Conservation (phyloP, 2,113 vertebrate species). For the Ornithorhynchus anatinus region DNA sequence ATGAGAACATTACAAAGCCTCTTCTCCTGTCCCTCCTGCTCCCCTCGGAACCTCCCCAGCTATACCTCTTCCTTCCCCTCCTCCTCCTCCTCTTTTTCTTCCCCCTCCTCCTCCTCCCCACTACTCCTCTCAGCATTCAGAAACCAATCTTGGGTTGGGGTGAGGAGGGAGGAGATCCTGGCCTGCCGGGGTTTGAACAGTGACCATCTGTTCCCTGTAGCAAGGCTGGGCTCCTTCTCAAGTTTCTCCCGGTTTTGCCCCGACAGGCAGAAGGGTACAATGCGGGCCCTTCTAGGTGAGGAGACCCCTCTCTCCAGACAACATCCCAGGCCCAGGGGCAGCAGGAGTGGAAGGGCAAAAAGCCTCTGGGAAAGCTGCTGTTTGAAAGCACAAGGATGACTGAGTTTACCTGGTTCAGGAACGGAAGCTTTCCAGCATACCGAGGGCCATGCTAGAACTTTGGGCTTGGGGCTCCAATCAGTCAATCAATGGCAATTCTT, state of each 20-base stretch:
- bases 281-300: conserved; percentile 28
- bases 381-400: neutral
- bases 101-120: conserved; percentile 15
- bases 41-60: too few relatives aligned
- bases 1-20: conserved; percentile 59
- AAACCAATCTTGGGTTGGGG: conserved; percentile 3
- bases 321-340: conserved; percentile 20
- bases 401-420: neutral
- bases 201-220: conserved; percentile 74
- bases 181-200: conserved; percentile 65
- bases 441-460: fast-evolving
- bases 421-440: conserved; percentile 14
- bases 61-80: conserved; percentile 37
- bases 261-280: neutral
- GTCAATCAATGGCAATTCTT: too few relatives aligned
- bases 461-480: too few relatives aligned
- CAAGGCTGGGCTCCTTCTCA: conserved; percentile 61
- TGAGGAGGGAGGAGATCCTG: conserved; percentile 62
- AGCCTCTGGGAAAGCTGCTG: neutral
- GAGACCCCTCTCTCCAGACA: neutral
- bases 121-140: neutral
- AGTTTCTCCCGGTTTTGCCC: conserved; percentile 53
- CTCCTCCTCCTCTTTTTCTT: conserved; percentile 16
- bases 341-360: neutral
- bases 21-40: conserved; percentile 66